These are phyloP conservation scores for Gymnoscelis rufifasciata DNA, from an alignment of 2,888 invertebrate species.

Conservation along the genomic window DNA sequence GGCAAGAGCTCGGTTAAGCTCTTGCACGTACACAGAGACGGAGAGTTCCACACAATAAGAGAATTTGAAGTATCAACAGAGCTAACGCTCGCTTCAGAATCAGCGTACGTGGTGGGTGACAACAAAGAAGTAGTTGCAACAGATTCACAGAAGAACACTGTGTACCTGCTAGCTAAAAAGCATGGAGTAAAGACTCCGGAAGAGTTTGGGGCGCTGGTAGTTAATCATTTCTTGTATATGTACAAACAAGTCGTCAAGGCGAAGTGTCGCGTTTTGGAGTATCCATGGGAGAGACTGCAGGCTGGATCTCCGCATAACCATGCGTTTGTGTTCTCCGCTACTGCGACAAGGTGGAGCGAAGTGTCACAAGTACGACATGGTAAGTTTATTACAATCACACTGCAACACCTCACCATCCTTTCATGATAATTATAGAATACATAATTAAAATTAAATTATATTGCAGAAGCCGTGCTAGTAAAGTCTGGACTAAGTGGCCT, in stretches of 20 bases:
- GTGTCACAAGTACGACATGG: slow-evolving; percentile 83
- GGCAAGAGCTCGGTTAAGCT: slow-evolving; percentile 88
- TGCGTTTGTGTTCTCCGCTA: slow-evolving; percentile 85
- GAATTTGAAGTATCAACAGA: slow-evolving; percentile 87
- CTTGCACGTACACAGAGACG: slow-evolving; percentile 83
- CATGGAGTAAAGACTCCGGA: slow-evolving; percentile 87
- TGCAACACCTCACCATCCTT: neutral
- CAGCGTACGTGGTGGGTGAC: slow-evolving; percentile 86
- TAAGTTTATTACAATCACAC: slow-evolving; percentile 48
- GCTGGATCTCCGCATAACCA: slow-evolving; percentile 82
- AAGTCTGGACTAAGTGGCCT: slow-evolving; percentile 84
- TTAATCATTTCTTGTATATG: slow-evolving; percentile 85
- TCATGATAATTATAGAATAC: neutral
- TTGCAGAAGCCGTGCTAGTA: slow-evolving; percentile 76
- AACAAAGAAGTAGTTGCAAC: slow-evolving; percentile 90
- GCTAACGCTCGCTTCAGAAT: slow-evolving; percentile 83
- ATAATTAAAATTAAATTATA: neutral
- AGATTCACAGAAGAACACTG: slow-evolving; percentile 90
- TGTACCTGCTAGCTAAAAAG: slow-evolving; percentile 88
- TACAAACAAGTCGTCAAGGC: slow-evolving; percentile 87
- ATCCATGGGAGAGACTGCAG: slow-evolving; percentile 86
- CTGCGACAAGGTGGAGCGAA: slow-evolving; percentile 82
- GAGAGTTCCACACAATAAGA: slow-evolving; percentile 82
- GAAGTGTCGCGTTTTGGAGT: slow-evolving; percentile 84
- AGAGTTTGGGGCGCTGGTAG: slow-evolving; percentile 85